phyloP scores from a whole-genome alignment of 2,888 invertebrate species.

The Campoletis raptor region DNA sequence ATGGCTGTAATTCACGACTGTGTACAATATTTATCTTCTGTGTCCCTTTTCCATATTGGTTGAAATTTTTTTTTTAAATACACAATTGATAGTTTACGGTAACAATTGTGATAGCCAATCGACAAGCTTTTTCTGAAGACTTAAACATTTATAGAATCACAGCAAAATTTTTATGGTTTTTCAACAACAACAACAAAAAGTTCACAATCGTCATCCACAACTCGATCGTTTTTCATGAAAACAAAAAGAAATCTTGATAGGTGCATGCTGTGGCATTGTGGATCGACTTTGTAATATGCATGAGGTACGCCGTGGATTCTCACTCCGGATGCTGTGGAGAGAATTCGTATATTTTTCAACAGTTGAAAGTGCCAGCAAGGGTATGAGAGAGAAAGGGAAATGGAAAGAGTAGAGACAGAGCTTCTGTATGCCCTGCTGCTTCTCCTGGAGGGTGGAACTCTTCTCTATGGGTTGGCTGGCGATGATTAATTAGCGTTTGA shows the following conservation, averaged over 20 bases:
- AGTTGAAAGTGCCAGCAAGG: constrained; percentile 46
- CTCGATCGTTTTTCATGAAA: constrained; percentile 19
- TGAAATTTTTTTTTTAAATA: too few relatives aligned
- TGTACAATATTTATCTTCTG: not conserved
- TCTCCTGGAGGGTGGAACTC: constrained; percentile 52
- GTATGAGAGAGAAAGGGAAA: constrained; percentile 3
- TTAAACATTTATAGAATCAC: not conserved
- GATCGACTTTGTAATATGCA: constrained; percentile 66
- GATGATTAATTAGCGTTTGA: constrained; percentile 85
- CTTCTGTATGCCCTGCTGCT: constrained; percentile 42
- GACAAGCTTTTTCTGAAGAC: too few relatives aligned
- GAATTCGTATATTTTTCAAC: constrained; percentile 58
- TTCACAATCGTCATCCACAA: not conserved
- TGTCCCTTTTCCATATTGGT: too few relatives aligned
- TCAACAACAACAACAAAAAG: not conserved
- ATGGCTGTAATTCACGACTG: not conserved
- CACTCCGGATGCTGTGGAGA: constrained; percentile 41
- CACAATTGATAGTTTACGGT: too few relatives aligned
- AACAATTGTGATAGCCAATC: too few relatives aligned
- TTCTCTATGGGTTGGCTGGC: constrained; percentile 78
- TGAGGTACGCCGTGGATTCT: constrained; percentile 45
- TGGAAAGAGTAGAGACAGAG: constrained; percentile 1
- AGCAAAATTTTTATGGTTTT: not conserved
- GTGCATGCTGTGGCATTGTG: constrained; percentile 23
- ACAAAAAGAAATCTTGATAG: constrained; percentile 19